Evolutionary conservation across 1,140 invertebrate species (phyloP), one percentile per base, ranked within the genome.

Genomic region (Calephelis nemesis): DNA sequence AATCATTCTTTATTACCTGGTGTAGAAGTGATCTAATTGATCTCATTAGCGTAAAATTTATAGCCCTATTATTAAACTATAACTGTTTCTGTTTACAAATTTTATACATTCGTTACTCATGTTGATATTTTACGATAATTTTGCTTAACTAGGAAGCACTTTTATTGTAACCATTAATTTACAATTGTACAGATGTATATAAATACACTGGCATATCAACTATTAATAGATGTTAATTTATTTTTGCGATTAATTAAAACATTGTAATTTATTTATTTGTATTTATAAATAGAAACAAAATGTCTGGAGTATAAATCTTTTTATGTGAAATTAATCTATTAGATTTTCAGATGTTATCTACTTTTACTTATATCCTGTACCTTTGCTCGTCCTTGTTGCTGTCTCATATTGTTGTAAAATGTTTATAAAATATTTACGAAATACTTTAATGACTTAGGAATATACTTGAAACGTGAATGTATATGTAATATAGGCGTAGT

Each of bases 381-480:
- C 71, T 71, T 73, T 63, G 68, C 75, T 84, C 78, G 77, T 84
- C 80, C 81, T 89, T 87, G 85, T 90, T 87, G 75, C 85, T 79
- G 70, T 82, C 79, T 78, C 71, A 79, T 81, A 78, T 83, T 88
- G 87, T 87, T 90, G 82, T 88, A 85, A 83, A 88, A 85, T 90
- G 84, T 87, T 88, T 89, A 90, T 86, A 83, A 81, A 79, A 83
- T 83, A 85, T 84, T 82, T 83, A 85, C 72, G 69, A 80, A 79
- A 78, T 77, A 76, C 79, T 78, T 84, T 76, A 83, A 82, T 80
- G 81, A 85, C 75, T 70, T 84, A 86, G 83, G 69, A 78, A 78
- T 82, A 79, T 87, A 87, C 67, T 76, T 80, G 73, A 73, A 75
- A 72, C 69, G 75, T 78, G 78, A 76, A 75, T 76, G 73, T 85